A percentile compares a stretch with the other conserved stretches of the same genome.
Conservation (phyloP, 92 coral and sea anemone species). For the Paramuricea clavata region DNA sequence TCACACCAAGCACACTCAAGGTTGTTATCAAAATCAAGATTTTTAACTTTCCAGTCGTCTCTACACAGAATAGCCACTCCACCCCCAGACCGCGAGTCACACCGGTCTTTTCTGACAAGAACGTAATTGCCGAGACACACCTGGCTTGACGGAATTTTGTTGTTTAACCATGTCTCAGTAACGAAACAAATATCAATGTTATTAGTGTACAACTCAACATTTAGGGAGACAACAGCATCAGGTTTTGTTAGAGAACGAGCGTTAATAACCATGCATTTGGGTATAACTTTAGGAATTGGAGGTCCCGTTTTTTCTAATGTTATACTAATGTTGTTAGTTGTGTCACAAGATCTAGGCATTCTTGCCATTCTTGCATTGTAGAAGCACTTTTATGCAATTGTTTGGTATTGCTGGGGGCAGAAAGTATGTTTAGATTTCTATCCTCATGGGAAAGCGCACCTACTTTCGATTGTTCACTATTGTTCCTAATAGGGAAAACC, state of each 20-base stretch:
- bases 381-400: too few relatives aligned
- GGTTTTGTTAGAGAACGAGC: slow-evolving; percentile 65
- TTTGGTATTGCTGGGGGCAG: too few relatives aligned
- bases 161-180: slow-evolving; percentile 67
- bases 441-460: too few relatives aligned
- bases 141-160: slow-evolving; percentile 37
- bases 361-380: too few relatives aligned
- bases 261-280: slow-evolving; percentile 65
- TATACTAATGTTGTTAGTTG: too few relatives aligned
- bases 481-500: too few relatives aligned
- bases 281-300: slow-evolving; percentile 54
- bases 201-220: slow-evolving; percentile 11
- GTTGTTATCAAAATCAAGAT: slow-evolving; percentile 22
- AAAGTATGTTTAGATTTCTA: too few relatives aligned
- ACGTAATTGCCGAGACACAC: slow-evolving; percentile 56
- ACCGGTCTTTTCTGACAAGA: slow-evolving; percentile 30
- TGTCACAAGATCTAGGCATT: too few relatives aligned
- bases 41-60: slow-evolving; percentile 36
- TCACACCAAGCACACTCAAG: slow-evolving; percentile 52
- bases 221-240: slow-evolving; percentile 50
- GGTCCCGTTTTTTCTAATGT: slow-evolving; percentile 37
- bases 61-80: slow-evolving; percentile 48
- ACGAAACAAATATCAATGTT: slow-evolving; percentile 66
- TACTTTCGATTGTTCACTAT: too few relatives aligned
- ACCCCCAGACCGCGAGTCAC: slow-evolving; percentile 31